phyloP scores from a whole-genome alignment of 2,888 invertebrate species.

The Noctua janthina region DNA sequence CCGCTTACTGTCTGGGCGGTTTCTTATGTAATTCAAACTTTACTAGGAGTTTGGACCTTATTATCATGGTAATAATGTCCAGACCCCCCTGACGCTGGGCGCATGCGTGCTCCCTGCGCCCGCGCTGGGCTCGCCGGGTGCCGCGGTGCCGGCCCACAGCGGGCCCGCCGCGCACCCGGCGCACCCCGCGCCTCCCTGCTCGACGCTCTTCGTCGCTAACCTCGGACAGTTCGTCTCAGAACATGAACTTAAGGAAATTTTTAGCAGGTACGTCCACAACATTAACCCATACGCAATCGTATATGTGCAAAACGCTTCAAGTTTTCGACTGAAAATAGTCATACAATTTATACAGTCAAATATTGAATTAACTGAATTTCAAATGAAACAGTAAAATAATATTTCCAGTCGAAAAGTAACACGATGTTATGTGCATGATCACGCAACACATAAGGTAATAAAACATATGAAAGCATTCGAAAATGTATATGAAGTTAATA shows the following conservation, averaged over 20 bases:
- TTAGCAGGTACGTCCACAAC: slow-evolving; percentile 94
- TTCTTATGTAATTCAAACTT: slow-evolving; percentile 55
- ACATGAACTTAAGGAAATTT: slow-evolving; percentile 99
- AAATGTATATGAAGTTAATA: slow-evolving; percentile 72
- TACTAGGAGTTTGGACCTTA: slow-evolving; percentile 66
- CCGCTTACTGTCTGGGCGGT: slow-evolving; percentile 74
- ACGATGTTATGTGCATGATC: slow-evolving; percentile 81
- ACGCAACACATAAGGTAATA: slow-evolving; percentile 69
- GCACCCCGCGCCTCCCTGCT: slow-evolving; percentile 96
- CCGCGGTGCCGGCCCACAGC: slow-evolving; percentile 92
- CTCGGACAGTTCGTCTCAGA: slow-evolving; percentile 99
- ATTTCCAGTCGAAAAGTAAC: slow-evolving; percentile 78
- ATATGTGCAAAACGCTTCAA: slow-evolving; percentile 66
- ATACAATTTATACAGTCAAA: slow-evolving; percentile 11
- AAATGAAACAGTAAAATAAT: slow-evolving; percentile 43
- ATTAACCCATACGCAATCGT: slow-evolving; percentile 33
- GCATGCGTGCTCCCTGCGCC: slow-evolving; percentile 98
- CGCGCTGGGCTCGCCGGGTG: slow-evolving; percentile 97
- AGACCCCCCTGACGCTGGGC: slow-evolving; percentile 90
- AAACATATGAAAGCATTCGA: slow-evolving; percentile 64
- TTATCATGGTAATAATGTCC: slow-evolving; percentile 66
- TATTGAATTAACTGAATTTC: slow-evolving; percentile 14
- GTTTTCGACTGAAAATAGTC: slow-evolving; percentile 72
- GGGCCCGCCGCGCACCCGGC: slow-evolving; percentile 91
- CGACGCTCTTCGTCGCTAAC: slow-evolving; percentile 99